Percentiles rank a stretch among this genome's conserved stretches.
These are phyloP conservation scores for Pantala flavescens DNA, from an alignment of 1,140 invertebrate species.

Conservation along the genomic window DNA sequence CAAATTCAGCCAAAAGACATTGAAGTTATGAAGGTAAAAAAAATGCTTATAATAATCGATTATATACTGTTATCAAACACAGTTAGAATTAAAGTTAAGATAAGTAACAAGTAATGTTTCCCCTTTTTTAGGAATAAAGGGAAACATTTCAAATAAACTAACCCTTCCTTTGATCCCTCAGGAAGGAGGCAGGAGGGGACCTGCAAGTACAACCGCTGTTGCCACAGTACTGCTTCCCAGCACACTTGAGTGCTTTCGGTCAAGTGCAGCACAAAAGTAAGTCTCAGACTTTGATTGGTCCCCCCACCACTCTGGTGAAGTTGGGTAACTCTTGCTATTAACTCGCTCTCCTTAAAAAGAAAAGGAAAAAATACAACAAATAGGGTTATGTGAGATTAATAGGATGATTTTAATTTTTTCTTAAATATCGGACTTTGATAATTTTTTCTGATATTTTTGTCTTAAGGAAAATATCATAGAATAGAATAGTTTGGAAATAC, in stretches of 20 bases:
- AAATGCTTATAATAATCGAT: too few relatives aligned
- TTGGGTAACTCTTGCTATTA: slow-evolving; percentile 34
- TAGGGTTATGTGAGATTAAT: too few relatives aligned
- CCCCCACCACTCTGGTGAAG: slow-evolving; percentile 16
- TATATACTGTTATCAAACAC: too few relatives aligned
- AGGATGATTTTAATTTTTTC: too few relatives aligned
- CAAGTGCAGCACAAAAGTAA: slow-evolving; percentile 65
- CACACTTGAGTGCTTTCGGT: slow-evolving; percentile 61
- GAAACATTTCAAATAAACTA: slow-evolving; percentile 16
- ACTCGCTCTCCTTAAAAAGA: slow-evolving; percentile 40
- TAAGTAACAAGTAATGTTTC: too few relatives aligned
- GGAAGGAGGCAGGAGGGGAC: slow-evolving; percentile 71
- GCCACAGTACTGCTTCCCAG: slow-evolving; percentile 75
- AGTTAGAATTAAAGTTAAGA: too few relatives aligned
- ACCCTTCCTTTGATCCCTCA: slow-evolving; percentile 80
- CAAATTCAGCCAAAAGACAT: too few relatives aligned
- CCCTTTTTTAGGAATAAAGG: too few relatives aligned
- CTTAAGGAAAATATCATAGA: slow-evolving; percentile 8
- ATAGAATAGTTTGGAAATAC: slow-evolving; percentile 14
- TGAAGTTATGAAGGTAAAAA: too few relatives aligned
- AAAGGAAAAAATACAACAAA: background rate
- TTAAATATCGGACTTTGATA: background rate
- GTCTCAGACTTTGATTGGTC: slow-evolving; percentile 37
- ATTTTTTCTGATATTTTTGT: background rate
- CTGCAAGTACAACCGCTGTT: slow-evolving; percentile 72